Percentiles rank a stretch among this genome's conserved stretches.
phyloP scores from a whole-genome alignment of 2,888 invertebrate species.

The Caenorhabditis wallacei region DNA sequence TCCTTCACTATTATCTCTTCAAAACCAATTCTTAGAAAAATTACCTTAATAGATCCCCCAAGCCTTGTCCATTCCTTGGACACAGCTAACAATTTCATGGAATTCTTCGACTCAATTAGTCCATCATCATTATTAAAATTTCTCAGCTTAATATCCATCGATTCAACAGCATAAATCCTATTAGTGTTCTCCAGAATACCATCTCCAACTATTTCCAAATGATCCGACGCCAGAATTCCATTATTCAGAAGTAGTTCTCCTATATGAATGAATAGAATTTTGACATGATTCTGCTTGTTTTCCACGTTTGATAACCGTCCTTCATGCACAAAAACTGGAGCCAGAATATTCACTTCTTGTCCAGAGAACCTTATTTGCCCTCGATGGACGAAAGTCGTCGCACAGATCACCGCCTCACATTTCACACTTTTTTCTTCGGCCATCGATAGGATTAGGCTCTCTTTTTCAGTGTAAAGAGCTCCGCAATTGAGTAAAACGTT shows the following conservation, averaged over 20 bases:
- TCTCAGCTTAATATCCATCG: conserved; percentile 70
- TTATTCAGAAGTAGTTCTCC: conserved; percentile 71
- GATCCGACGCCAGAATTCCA: conserved; percentile 70
- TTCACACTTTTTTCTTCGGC: conserved; percentile 36
- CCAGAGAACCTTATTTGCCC: conserved; percentile 66
- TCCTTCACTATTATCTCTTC: no score
- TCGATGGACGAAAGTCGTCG: conserved; percentile 68
- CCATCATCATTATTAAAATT: conserved; percentile 74
- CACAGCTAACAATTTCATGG: conserved; percentile 69
- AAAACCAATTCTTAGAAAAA: no score
- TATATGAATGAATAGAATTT: conserved; percentile 56
- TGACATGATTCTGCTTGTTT: conserved; percentile 70
- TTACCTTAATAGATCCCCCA: conserved; percentile 66
- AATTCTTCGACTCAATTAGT: conserved; percentile 71
- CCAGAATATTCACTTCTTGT: conserved; percentile 50
- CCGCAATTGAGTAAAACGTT: conserved; percentile 70
- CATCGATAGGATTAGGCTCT: conserved; percentile 63
- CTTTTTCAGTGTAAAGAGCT: conserved; percentile 64
- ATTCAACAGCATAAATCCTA: conserved; percentile 71
- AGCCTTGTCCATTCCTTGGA: conserved; percentile 73
- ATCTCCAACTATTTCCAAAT: conserved; percentile 67
- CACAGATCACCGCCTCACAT: conserved; percentile 72
- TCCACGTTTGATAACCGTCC: conserved; percentile 68
- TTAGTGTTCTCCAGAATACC: conserved; percentile 71
- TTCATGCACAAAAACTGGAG: conserved; percentile 61